Conservation (phyloP, 2,113 vertebrate species). For the Vireo altiloquus region DNA sequence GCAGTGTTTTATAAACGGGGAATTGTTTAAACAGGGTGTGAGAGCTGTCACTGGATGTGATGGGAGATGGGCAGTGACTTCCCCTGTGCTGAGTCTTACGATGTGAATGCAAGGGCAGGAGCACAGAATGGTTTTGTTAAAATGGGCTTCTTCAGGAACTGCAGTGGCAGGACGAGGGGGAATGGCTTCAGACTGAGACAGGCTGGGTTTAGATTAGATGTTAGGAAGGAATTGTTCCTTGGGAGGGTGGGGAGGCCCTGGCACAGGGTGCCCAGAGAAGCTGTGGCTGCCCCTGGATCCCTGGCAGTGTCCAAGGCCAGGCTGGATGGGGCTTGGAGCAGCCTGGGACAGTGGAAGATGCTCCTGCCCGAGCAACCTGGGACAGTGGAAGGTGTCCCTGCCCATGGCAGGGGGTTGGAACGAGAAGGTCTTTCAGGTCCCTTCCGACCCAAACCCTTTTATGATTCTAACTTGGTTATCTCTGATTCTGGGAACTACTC, state of each 20-base stretch:
- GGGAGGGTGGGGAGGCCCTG: background rate
- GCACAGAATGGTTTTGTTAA: background rate
- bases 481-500: background rate
- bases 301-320: background rate
- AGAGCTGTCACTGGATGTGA: background rate
- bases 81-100: rapidly evolving
- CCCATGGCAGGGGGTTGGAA: background rate
- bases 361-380: background rate
- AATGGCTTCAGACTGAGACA: background rate
- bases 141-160: background rate
- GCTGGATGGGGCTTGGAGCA: background rate
- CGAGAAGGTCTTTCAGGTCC: background rate
- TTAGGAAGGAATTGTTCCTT: background rate
- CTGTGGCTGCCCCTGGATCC: background rate
- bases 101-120: background rate
- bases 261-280: background rate
- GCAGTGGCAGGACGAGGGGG: background rate
- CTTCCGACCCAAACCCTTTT: background rate
- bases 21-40: background rate
- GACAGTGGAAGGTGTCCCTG: background rate
- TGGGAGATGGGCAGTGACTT: background rate
- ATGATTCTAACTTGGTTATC: background rate
- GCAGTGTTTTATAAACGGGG: background rate
- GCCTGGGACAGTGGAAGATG: background rate
- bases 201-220: background rate